Evolutionary conservation across 2,113 vertebrate genomes (phyloP).

Genomic region (Tympanuchus pallidicinctus): DNA sequence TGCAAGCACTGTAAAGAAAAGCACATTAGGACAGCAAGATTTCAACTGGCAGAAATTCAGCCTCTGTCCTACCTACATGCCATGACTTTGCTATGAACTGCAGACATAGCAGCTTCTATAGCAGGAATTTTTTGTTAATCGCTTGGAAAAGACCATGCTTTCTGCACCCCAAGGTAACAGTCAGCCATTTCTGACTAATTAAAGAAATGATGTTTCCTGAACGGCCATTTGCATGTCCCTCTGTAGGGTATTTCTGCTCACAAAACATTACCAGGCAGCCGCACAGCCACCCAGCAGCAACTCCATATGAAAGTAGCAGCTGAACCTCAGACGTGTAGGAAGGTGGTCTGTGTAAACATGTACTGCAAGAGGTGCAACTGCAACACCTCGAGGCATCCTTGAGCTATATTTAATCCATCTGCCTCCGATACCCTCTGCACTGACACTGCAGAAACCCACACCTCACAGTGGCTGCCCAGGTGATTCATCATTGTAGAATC

Average conservation of each 20-base stretch:
- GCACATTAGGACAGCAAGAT: constrained; percentile 43
- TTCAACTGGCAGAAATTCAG: constrained; percentile 57
- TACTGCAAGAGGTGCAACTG: not conserved
- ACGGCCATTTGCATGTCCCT: not conserved
- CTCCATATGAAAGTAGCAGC: not conserved
- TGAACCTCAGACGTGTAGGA: not conserved
- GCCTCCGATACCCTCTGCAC: not conserved
- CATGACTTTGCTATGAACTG: constrained; percentile 2
- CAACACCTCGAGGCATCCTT: not conserved
- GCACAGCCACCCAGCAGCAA: constrained; percentile 5
- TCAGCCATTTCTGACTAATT: constrained; percentile 33
- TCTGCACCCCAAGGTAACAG: constrained; percentile 25
- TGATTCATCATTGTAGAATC: too few species aligned
- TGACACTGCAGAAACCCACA: not conserved
- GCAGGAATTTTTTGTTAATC: not conserved
- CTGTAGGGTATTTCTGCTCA: not conserved
- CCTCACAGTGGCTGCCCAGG: not conserved
- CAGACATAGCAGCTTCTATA: constrained; percentile 35
- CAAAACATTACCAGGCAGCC: not conserved
- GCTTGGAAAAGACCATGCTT: not conserved
- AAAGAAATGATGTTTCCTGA: not conserved
- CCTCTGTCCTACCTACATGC: constrained; percentile 32
- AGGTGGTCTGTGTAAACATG: not conserved
- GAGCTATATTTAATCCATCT: constrained; percentile 32
- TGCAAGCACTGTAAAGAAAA: not conserved